A percentile compares a stretch with the other conserved stretches of the same genome.
phyloP scores from a whole-genome alignment of 2,888 invertebrate genomes.

The Oeneis ivallda region DNA sequence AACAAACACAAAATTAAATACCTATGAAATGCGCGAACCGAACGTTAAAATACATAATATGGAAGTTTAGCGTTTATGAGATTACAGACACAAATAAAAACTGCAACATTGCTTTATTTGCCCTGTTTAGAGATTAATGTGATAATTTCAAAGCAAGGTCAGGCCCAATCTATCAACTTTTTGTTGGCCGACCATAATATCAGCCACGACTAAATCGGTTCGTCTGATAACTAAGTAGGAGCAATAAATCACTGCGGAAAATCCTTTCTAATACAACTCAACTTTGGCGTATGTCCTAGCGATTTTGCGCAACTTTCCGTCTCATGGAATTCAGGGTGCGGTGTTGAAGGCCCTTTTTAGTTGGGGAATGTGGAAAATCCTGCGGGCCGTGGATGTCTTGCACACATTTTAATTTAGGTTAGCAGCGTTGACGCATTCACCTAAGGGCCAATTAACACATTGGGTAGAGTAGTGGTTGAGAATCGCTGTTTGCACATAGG shows the following conservation, averaged over 20 bases:
- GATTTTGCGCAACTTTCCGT: conserved; percentile 58
- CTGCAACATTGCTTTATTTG: too few relatives aligned
- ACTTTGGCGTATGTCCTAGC: conserved; percentile 4
- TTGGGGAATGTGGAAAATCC: conserved; percentile 34
- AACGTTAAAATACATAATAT: too few relatives aligned
- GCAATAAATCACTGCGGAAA: conserved; percentile 14
- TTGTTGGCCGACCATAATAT: background rate
- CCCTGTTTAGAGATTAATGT: too few relatives aligned
- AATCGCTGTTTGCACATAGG: conserved; percentile 5
- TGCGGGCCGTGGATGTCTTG: conserved; percentile 31
- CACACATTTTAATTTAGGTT: conserved; percentile 30
- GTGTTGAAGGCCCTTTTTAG: conserved; percentile 41
- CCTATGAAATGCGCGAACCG: too few relatives aligned
- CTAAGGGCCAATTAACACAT: conserved; percentile 8
- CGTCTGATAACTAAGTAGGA: background rate
- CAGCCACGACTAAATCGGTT: background rate
- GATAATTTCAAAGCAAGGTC: too few relatives aligned
- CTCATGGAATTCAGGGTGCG: conserved; percentile 63
- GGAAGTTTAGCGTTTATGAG: too few relatives aligned
- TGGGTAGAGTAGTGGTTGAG: background rate
- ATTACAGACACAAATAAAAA: too few relatives aligned
- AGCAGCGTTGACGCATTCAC: conserved; percentile 13
- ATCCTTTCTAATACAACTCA: conserved; percentile 20
- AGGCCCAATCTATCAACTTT: background rate
- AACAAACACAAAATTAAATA: too few relatives aligned